Conservation (phyloP, 2,888 invertebrate species). For the Kuschelorhynchus macadamiae region DNA sequence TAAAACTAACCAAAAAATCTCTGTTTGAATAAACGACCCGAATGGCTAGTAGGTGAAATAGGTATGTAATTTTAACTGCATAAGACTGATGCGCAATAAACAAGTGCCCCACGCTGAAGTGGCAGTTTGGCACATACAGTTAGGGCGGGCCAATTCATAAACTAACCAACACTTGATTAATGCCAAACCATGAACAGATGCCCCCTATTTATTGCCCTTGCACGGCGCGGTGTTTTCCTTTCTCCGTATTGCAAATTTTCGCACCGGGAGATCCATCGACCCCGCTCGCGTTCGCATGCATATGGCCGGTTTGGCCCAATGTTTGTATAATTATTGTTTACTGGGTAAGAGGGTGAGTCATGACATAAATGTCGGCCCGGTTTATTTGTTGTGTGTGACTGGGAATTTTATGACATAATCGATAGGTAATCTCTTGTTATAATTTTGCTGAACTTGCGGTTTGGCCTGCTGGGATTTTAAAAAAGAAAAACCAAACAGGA, state of each 20-base stretch:
- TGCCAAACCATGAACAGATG: conserved; percentile 42
- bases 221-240: conserved; percentile 42
- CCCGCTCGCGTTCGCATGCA: conserved; percentile 39
- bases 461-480: too few relatives aligned
- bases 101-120: not conserved
- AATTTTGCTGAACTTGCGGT: too few relatives aligned
- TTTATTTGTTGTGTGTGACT: not conserved
- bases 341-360: conserved; percentile 42
- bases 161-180: conserved; percentile 40
- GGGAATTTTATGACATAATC: conserved; percentile 2
- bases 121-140: conserved; percentile 5
- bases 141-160: conserved; percentile 25
- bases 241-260: conserved; percentile 42
- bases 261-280: conserved; percentile 33
- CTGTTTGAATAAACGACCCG: too few relatives aligned
- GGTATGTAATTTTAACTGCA: too few relatives aligned
- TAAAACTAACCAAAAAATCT: too few relatives aligned
- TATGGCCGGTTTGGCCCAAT: conserved; percentile 40
- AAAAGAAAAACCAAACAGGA: too few relatives aligned
- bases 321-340: conserved; percentile 49
- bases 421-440: not conserved
- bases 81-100: not conserved
- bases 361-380: conserved; percentile 14
- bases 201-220: conserved; percentile 36
- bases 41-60: too few relatives aligned